Conservation (phyloP, 2,797 vertebrate species). For the Sebastiscus albofasciatus region DNA sequence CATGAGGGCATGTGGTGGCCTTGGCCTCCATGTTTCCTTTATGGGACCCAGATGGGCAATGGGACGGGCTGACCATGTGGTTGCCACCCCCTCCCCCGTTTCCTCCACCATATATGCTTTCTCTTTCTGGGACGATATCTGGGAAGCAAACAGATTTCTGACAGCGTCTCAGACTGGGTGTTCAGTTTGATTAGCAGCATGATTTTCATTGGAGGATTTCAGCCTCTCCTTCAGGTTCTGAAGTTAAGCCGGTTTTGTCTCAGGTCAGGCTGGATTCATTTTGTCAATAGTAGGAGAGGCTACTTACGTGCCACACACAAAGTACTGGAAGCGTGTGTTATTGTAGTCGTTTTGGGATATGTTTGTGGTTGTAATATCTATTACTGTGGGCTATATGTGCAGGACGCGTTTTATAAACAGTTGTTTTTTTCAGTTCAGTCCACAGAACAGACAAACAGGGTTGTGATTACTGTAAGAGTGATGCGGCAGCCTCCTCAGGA, state of each 20-base stretch:
- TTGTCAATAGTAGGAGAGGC: not conserved
- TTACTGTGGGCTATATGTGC: not conserved
- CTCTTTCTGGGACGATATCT: slow-evolving; percentile 16
- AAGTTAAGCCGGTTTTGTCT: not conserved
- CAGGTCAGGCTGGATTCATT: not conserved
- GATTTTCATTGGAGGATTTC: slow-evolving; percentile 8
- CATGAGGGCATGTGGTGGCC: slow-evolving; percentile 75
- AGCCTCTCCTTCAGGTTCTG: not conserved
- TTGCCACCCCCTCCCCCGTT: slow-evolving; percentile 70
- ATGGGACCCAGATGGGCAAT: slow-evolving; percentile 86
- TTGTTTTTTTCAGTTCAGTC: not conserved
- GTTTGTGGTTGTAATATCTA: slow-evolving; percentile 1
- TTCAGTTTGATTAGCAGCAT: slow-evolving; percentile 12
- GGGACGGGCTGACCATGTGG: slow-evolving; percentile 82
- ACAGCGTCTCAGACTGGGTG: not conserved
- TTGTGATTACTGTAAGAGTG: not conserved
- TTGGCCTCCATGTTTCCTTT: slow-evolving; percentile 80
- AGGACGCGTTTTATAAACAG: not conserved
- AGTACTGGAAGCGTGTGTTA: not conserved
- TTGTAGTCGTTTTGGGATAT: not conserved
- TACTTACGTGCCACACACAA: not conserved
- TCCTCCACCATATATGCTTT: slow-evolving; percentile 51
- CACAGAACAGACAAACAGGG: not conserved
- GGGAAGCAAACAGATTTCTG: slow-evolving; percentile 19
- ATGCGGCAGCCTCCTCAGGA: slow-evolving; percentile 10